Percentiles rank a stretch among this genome's conserved stretches.
These are phyloP conservation scores for Metridium senile DNA, from an alignment of 92 coral and sea anemone genomes.

Conservation along the genomic window DNA sequence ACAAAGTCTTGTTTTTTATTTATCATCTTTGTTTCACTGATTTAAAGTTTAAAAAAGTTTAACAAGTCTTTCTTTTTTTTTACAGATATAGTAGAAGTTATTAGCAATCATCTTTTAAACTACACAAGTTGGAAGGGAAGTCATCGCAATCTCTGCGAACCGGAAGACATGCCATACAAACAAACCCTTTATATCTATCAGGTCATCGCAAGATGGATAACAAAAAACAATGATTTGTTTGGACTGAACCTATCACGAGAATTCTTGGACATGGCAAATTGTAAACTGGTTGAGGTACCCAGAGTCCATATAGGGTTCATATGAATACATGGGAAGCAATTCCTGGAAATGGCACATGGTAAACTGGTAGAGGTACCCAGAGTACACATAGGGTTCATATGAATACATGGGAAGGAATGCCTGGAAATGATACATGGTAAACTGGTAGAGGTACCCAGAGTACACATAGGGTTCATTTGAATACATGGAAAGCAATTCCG, in stretches of 20 bases:
- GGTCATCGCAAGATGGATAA: slow-evolving; percentile 45
- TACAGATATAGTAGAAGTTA: slow-evolving; percentile 46
- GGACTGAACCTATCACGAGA: slow-evolving; percentile 38
- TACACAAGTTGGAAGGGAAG: slow-evolving; percentile 30
- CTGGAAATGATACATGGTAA: slow-evolving; percentile 24
- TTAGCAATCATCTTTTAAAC: slow-evolving; percentile 19
- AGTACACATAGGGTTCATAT: neutral
- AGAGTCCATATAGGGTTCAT: slow-evolving; percentile 40
- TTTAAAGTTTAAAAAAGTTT: too few species aligned
- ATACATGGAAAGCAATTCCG: neutral
- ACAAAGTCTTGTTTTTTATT: too few species aligned
- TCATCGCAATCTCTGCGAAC: slow-evolving; percentile 39
- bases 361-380: neutral
- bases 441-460: slow-evolving; percentile 27
- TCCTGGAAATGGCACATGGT: neutral
- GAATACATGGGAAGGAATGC: too few species aligned
- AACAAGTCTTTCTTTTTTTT: too few species aligned
- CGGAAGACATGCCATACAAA: slow-evolving; percentile 40
- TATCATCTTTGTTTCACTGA: too few species aligned
- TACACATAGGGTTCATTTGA: slow-evolving; percentile 49
- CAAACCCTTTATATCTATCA: slow-evolving; percentile 43
- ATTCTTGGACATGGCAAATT: slow-evolving; percentile 28
- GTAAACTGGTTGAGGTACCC: slow-evolving; percentile 32
- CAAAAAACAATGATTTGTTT: slow-evolving; percentile 35
- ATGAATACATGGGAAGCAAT: neutral